Conservation (phyloP, 2,797 vertebrate genomes). For the Fistularia tabacaria region DNA sequence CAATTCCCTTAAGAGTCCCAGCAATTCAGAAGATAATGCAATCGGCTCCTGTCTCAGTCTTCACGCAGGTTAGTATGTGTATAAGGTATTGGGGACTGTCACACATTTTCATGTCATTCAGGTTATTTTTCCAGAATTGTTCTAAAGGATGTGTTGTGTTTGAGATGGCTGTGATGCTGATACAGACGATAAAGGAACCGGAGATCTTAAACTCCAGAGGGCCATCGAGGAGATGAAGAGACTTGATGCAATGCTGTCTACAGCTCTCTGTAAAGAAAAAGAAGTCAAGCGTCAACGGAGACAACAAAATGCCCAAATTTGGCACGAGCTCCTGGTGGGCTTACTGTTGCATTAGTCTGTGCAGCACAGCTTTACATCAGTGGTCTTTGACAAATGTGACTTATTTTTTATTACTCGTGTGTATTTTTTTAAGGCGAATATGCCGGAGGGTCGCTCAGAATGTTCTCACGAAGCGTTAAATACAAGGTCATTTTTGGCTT, state of each 20-base stretch:
- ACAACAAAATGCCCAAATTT: constrained; percentile 79
- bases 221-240: constrained; percentile 81
- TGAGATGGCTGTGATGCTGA: constrained; percentile 36
- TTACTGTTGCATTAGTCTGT: constrained; percentile 1
- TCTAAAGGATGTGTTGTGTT: background rate
- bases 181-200: constrained; percentile 48
- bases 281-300: constrained; percentile 77
- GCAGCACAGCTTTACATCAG: background rate
- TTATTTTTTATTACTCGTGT: background rate
- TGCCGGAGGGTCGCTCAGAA: constrained; percentile 54
- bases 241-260: constrained; percentile 81
- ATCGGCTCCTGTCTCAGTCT: background rate
- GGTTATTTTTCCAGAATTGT: background rate
- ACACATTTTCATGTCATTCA: background rate
- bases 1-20: constrained; percentile 12
- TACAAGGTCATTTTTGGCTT: constrained; percentile 79
- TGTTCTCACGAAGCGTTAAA: constrained; percentile 79
- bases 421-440: constrained; percentile 51
- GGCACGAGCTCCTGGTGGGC: constrained; percentile 82
- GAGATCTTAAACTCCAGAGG: constrained; percentile 68
- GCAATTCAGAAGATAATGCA: constrained; percentile 13
- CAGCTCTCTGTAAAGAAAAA: constrained; percentile 70
- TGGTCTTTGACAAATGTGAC: background rate
- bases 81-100: background rate
- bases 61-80: constrained; percentile 33